Evolutionary conservation across 2,797 vertebrate genomes (phyloP), one percentile per base, ranked within the genome.

Genomic region (Phalloptychus januarius): DNA sequence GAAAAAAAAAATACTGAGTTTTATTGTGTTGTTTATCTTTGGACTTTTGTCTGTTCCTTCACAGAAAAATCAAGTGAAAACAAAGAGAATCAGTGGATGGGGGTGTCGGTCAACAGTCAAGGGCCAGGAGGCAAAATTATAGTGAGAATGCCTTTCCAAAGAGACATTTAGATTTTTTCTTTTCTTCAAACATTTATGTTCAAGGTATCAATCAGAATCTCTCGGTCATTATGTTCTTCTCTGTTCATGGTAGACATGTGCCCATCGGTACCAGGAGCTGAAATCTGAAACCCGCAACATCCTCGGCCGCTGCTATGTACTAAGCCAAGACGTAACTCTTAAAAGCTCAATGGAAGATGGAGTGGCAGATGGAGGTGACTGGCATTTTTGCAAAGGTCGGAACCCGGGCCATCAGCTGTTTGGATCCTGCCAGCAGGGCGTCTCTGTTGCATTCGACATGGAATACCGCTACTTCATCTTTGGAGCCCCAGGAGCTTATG

Each of bases 21-120:
- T 69, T 6, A 25, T 6, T 79, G 45, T 82, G 5, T 86, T 74
- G n/a, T 38, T 74, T 13, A 72, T 38, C 18, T 61, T 56, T 56
- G 2, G 3, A 15, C 42, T 23, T 72, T 69, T 13, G 40, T 74
- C 8, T 79, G 13, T 76, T 23, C 69, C 48, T 76, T 6, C 84
- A 36, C 38, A 99, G 98, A 96, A 92, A 91, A 99, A 0, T 3
- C 0, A 0, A 75, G 0, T 0, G 98, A 99, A 87, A 98, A 96
- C 93, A 99, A 99, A 93, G 96, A 98, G 84, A 96, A 99, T 85
- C 98, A 99, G 4, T 99, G 98, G 98, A 97, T 99, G 98, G 98
- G 98, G 69, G 98, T 99, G 80, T 96, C 97, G 13, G 98, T 99
- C 54, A 97, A 91, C 88, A 99, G 98, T 91, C 98, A 99, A 88